These are phyloP conservation scores for Scolopax rusticola DNA, from an alignment of 2,797 vertebrate genomes.

Conservation along the genomic window DNA sequence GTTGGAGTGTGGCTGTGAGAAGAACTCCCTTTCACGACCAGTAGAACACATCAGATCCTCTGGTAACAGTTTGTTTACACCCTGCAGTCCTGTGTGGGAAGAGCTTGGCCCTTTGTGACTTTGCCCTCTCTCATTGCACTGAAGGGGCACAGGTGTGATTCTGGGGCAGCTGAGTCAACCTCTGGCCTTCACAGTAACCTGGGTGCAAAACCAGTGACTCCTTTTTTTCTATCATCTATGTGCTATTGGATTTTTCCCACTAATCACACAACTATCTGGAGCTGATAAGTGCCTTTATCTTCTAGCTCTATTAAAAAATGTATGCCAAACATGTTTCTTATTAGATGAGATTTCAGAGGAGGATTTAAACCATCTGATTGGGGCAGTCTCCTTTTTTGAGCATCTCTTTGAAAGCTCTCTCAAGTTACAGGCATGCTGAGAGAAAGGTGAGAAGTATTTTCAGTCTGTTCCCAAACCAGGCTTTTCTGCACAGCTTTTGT, in stretches of 20 bases:
- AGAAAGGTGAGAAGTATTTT: not conserved
- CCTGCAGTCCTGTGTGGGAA: accelerated
- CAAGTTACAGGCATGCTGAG: not conserved
- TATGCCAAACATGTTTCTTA: not conserved
- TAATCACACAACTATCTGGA: not conserved
- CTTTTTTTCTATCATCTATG: no score
- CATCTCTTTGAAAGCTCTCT: not conserved
- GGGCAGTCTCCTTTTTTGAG: not conserved
- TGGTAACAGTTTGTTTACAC: accelerated
- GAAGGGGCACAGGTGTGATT: accelerated
- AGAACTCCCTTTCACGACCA: not conserved
- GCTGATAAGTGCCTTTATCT: not conserved
- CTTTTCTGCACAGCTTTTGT: not conserved
- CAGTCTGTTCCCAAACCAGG: not conserved
- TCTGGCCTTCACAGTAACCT: not conserved
- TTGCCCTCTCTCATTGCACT: accelerated
- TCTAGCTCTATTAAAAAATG: not conserved
- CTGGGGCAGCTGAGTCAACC: not conserved
- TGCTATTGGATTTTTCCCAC: not conserved
- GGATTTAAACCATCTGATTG: not conserved
- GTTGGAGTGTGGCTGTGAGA: not conserved
- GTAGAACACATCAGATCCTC: accelerated
- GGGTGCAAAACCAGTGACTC: not conserved
- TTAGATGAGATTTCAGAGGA: not conserved
- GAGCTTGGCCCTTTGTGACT: not conserved